phyloP scores from a whole-genome alignment of 2,113 vertebrate genomes.

The Apus apus region DNA sequence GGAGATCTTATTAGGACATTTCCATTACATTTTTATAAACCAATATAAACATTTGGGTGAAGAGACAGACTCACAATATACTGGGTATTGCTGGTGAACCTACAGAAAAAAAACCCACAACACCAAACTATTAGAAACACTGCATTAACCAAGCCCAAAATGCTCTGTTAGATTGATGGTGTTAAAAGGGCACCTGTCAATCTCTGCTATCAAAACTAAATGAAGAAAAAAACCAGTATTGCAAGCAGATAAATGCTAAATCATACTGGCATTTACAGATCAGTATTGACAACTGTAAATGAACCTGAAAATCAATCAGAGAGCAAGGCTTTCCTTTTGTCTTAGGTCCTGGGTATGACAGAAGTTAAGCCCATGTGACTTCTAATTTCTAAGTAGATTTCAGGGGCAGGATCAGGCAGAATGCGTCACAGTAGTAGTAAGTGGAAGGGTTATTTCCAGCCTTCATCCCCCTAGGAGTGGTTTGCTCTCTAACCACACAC shows the following conservation, averaged over 20 bases:
- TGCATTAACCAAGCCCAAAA: neutral
- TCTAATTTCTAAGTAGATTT: neutral
- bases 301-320: neutral
- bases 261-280: neutral
- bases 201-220: neutral
- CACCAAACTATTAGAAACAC: rapidly evolving
- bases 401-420: neutral
- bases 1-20: neutral
- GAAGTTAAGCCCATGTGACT: neutral
- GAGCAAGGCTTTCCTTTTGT: neutral
- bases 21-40: neutral
- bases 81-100: neutral
- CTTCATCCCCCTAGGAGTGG: neutral
- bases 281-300: neutral
- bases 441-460: neutral
- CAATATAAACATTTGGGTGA: neutral
- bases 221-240: neutral
- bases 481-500: neutral
- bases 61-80: neutral
- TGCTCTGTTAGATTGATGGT: neutral
- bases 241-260: neutral
- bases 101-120: neutral
- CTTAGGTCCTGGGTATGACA: neutral
- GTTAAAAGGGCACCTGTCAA: neutral
- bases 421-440: neutral